A percentile compares a stretch with the other conserved stretches of the same genome.
phyloP scores from a whole-genome alignment of 2,113 vertebrate species.

The Tichodroma muraria region DNA sequence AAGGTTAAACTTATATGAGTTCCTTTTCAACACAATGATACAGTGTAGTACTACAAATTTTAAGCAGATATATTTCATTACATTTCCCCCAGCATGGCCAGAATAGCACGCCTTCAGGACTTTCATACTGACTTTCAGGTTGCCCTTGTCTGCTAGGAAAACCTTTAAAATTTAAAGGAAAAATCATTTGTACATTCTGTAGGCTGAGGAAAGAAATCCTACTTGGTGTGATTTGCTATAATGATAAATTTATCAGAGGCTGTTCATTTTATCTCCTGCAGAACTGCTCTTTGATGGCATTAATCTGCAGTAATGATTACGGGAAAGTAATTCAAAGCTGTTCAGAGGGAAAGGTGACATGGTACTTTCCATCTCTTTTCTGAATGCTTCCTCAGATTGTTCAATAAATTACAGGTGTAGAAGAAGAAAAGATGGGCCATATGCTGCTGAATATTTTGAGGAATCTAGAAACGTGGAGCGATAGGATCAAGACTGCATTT shows the following conservation, averaged over 20 bases:
- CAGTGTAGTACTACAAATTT: not conserved
- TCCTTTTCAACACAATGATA: not conserved
- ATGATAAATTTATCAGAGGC: slow-evolving; percentile 67
- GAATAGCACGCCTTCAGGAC: not conserved
- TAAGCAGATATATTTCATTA: not conserved
- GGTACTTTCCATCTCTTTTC: slow-evolving; percentile 20
- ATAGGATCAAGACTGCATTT: not conserved
- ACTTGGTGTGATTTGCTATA: slow-evolving; percentile 39
- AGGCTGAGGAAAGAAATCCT: slow-evolving; percentile 25
- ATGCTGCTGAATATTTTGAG: not conserved
- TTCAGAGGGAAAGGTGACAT: slow-evolving; percentile 23
- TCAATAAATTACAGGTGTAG: slow-evolving; percentile 20
- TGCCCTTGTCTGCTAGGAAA: slow-evolving; percentile 10
- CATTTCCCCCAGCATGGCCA: not conserved
- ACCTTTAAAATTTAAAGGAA: slow-evolving; percentile 37
- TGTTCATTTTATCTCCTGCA: slow-evolving; percentile 53
- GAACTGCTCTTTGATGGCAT: slow-evolving; percentile 61
- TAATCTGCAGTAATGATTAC: slow-evolving; percentile 67
- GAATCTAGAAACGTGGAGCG: not conserved
- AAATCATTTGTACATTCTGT: slow-evolving; percentile 44
- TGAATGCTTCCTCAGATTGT: not conserved
- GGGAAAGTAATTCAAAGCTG: slow-evolving; percentile 48
- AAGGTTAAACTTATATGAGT: not conserved
- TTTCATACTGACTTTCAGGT: not conserved
- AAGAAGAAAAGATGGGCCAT: not conserved